Base-by-base conservation (phyloP, 2,888 invertebrate genomes). In the Brachylomia viminalis region DNA sequence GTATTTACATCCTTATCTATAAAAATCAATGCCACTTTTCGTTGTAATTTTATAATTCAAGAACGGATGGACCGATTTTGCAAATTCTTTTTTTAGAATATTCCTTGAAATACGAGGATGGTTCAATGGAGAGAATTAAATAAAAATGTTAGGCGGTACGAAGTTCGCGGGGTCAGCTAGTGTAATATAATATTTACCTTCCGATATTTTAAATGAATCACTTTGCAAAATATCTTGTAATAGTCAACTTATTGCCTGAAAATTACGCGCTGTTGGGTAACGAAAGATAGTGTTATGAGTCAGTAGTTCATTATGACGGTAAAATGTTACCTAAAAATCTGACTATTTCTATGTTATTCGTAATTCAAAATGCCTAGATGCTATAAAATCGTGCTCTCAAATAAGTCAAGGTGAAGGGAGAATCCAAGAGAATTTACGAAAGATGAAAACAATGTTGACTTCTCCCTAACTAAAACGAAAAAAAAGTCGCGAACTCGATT, bases 261-360 rank as follows among this genome's bases (percentile, higher is more conserved):
- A n/a, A 70, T 27, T 65, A 78, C 79, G 65, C 47, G 64, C 23
- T 70, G 38, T 71, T 70, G 23, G 58, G n/a, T 52, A 42, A 52
- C 15, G 17, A 54, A 45, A 20, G 4, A 77, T 68, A 45, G n/a
- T 49, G 7, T 23, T 52, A 45, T 59, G 38, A n/a, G 33, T 47
- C 72, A 56, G 72, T 72, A 45, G 72, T 47, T 72, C 27, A 73
- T 38, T 23, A 56, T 47, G 27, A 6, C 10, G 27, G 17, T 45
- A 2, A 72, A 56, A 56, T 71, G 6, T 23, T 52, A 33, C 17
- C 8, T 45, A 45, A 47, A 20, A 67, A 66, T 33, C 52, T 3
- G 52, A n/a, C 11, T n/a, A n/a, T 52, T 52, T 52, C n/a, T 0
- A 64, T n/a, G 38, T 58, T 20, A 23, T 15, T 13, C 27, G n/a